Base-by-base conservation (phyloP, 2,888 invertebrate genomes). In the Eubasilissa splendida region DNA sequence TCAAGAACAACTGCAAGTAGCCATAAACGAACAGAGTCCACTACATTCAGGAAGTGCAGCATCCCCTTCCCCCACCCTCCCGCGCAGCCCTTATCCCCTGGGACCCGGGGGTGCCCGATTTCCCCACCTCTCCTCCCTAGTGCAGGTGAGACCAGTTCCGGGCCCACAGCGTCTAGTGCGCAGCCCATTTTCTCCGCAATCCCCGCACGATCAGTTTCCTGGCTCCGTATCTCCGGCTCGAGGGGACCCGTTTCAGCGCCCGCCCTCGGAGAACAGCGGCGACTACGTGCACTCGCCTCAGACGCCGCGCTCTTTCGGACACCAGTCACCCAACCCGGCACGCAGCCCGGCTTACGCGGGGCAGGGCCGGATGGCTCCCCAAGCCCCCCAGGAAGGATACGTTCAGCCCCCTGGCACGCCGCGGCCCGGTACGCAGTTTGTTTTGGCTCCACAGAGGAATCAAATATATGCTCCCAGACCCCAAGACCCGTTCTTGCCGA, bases 391-490 rank as follows among this genome's bases (percentile, higher is more conserved):
- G 31, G 79, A 79, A 58, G 85, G 86, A 90, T 92, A 91, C 85
- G 87, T 90, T 53, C 91, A 91, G 82, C 89, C 91, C 74, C 91
- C 92, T 56, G 88, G 90, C 66, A 91, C 92, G 56, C 91, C 92
- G 87, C 78, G 87, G 90, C 85, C 89, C 56, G 91, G 91, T 86
- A 89, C 92, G 84, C 91, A 85, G n/a, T 84, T 80, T 52, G 53
- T 73, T 4, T 10, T 84, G 42, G 77, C 77, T 10, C 82, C 83
- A 33, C 84, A 80, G 60, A 58, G 70, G 42, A 79, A 77, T 87
- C 86, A 85, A 88, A 89, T 59, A 89, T 89, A 59, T 86, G 89
- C 78, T 87, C 77, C 84, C 1, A 74, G 84, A 3, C 83, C 84
- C 0, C 82, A 84, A 66, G 84, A 83, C 79, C 83, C 83, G 68